A percentile compares a stretch with the other conserved stretches of the same genome.
Conservation (phyloP, 2,888 invertebrate genomes). For the Meteorus cinctellus region DNA sequence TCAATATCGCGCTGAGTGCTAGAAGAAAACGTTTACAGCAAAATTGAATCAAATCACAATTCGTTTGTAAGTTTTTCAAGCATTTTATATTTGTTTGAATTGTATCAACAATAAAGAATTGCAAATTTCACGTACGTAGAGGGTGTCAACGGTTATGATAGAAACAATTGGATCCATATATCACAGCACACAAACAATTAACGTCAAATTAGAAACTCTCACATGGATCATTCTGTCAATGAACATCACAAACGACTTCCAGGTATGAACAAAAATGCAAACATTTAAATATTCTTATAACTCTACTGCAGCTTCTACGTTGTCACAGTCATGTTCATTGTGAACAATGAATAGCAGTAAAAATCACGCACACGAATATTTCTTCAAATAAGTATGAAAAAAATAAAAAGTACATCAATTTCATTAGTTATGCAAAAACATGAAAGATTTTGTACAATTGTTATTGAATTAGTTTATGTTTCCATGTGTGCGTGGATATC, state of each 20-base stretch:
- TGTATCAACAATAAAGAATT: not conserved
- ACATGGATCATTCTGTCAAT: conserved; percentile 31
- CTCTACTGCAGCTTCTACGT: not conserved
- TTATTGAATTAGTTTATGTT: not conserved
- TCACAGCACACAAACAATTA: not conserved
- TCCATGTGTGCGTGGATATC: not conserved
- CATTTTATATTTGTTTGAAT: not conserved
- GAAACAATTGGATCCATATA: not conserved
- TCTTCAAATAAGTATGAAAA: not conserved
- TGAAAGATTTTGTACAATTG: conserved; percentile 11
- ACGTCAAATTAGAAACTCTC: conserved; percentile 13
- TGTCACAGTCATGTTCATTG: not conserved
- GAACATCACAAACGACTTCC: conserved; percentile 1
- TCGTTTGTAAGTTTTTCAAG: not conserved
- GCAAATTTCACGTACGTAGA: not conserved
- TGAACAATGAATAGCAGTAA: not conserved
- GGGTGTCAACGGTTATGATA: not conserved
- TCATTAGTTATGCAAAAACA: conserved; percentile 8
- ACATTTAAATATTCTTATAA: not conserved
- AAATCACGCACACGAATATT: not conserved
- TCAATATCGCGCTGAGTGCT: not conserved
- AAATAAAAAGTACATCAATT: conserved; percentile 6
- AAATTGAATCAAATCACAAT: not conserved
- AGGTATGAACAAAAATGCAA: not conserved
- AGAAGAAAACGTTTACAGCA: not conserved